Evolutionary conservation across 1,140 invertebrate genomes (phyloP), one percentile per base, ranked within the genome.

Genomic region (Ceratosolen fusciceps): DNA sequence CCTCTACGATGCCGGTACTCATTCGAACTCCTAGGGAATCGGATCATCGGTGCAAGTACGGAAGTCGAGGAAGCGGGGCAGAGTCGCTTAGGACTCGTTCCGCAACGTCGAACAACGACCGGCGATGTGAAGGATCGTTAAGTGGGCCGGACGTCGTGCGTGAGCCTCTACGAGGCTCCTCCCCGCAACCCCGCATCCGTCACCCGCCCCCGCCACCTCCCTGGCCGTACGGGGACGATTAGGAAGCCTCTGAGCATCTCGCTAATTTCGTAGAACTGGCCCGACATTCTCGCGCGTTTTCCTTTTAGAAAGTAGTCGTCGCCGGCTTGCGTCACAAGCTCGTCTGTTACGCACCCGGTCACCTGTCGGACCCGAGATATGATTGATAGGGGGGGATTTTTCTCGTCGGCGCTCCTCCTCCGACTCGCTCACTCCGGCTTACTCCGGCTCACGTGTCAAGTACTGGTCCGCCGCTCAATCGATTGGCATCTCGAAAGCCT

Each of bases 301-400:
- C 67, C 29, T 43, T 70, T 70, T 70, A 70, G 67, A 70, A 70
- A 70, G 67, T 49, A 70, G 39, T 49, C 39, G 39, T 49, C 39
- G 39, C n/a, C 12, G 67, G n/a, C 67, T 49, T 70, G 39, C 67
- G 43, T 70, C 67, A 70, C 10, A 19, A n/a, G 67, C 10, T 24
- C n/a, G 9, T 7, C 2, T 19, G 39, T 70, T 70, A 70, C 39
- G 67, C 39, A 49, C 29, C 26, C 39, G 67, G 16, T 21, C 31
- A 65, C 5, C 12, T 2, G 43, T 31, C 60, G 60, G 16, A 1
- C 24, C 16, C n/a, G 58, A 3, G 1, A 0, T 21, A 68, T 52
- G 0, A 49, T 70, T 26, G 67, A 49, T 49, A 29, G 39, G 12
- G 12, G 12, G 12, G 26, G 37, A n/a, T 4, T 70, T 70, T 70